Evolutionary conservation across 2,888 invertebrate species (phyloP).

Genomic region (Apotomis capreana): DNA sequence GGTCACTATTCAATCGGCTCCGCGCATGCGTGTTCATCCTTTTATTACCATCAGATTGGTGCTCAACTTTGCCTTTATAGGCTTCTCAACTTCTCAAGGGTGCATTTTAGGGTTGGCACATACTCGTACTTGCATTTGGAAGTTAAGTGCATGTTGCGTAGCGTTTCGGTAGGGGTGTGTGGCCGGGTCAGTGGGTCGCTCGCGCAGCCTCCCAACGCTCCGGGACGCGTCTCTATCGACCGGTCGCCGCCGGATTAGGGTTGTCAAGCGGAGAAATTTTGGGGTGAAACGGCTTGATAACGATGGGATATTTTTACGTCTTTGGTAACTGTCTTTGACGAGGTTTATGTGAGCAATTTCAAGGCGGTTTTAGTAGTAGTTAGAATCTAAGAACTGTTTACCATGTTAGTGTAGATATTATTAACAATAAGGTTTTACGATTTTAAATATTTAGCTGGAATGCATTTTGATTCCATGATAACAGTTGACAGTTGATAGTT

Average conservation of each 20-base stretch:
- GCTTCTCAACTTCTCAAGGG: constrained; percentile 45
- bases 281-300: background rate
- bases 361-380: too few species aligned
- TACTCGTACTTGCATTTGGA: constrained; percentile 20
- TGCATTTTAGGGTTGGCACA: constrained; percentile 62
- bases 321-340: background rate
- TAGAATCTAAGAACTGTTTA: too few species aligned
- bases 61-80: constrained; percentile 33
- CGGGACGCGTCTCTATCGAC: constrained; percentile 82
- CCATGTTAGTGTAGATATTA: too few species aligned
- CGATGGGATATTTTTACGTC: background rate
- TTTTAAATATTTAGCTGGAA: too few species aligned
- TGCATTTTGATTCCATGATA: too few species aligned
- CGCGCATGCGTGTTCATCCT: constrained; percentile 58
- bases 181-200: constrained; percentile 86
- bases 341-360: too few species aligned
- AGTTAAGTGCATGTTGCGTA: constrained; percentile 40
- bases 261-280: constrained; percentile 49
- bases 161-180: constrained; percentile 49
- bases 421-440: too few species aligned
- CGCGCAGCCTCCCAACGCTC: constrained; percentile 82
- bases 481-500: too few species aligned
- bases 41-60: constrained; percentile 49
- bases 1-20: constrained; percentile 53
- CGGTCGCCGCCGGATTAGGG: constrained; percentile 74